phyloP scores from a whole-genome alignment of 2,113 vertebrate species.

The Turnix velox region DNA sequence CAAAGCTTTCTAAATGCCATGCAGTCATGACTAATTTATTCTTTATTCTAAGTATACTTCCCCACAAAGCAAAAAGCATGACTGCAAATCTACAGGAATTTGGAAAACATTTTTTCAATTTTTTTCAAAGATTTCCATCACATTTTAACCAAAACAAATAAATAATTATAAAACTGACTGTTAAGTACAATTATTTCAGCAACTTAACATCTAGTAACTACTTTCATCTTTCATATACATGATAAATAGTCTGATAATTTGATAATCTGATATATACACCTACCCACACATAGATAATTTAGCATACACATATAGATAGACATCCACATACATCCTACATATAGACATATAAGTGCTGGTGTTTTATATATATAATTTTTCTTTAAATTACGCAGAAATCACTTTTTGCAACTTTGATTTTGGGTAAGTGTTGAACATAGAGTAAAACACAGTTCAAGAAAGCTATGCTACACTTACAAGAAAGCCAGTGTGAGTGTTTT shows the following conservation, averaged over 20 bases:
- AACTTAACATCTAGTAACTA: background rate
- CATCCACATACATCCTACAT: background rate
- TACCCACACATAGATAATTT: background rate
- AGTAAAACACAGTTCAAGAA: background rate
- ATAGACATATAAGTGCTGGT: background rate
- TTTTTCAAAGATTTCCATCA: background rate
- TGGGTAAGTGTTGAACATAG: background rate
- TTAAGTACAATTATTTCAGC: background rate
- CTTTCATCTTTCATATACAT: background rate
- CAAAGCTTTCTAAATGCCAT: background rate
- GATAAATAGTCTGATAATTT: background rate
- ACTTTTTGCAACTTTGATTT: background rate
- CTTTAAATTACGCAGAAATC: background rate
- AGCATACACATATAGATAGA: background rate
- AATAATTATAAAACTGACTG: background rate
- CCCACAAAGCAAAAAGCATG: background rate
- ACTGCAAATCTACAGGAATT: background rate
- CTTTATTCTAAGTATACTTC: background rate
- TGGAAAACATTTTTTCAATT: background rate
- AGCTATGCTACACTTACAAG: background rate
- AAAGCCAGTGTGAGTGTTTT: background rate
- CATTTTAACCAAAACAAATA: background rate
- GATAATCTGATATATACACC: background rate
- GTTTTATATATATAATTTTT: background rate
- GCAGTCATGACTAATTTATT: conserved; percentile 1